Conservation (phyloP, 2,797 vertebrate genomes). For the Nasua narica region DNA sequence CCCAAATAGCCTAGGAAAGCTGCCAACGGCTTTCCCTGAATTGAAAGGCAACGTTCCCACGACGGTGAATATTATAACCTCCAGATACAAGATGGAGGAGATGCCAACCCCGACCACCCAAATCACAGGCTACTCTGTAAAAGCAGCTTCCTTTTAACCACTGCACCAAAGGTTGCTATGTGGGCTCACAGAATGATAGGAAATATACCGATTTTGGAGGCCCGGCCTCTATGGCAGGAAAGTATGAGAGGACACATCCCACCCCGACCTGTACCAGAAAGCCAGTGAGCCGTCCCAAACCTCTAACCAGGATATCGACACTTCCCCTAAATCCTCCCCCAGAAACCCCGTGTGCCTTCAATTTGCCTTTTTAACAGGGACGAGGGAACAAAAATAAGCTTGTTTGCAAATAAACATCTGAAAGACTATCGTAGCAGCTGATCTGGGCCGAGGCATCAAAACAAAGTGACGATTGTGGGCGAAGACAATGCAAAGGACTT, state of each 20-base stretch:
- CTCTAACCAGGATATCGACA: neutral
- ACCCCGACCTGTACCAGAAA: neutral
- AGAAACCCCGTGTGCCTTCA: conserved; percentile 30
- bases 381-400: conserved; percentile 58
- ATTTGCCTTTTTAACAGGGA: conserved; percentile 47
- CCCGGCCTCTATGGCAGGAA: neutral
- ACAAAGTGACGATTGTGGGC: conserved; percentile 83
- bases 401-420: conserved; percentile 75
- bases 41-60: neutral
- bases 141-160: neutral
- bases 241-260: neutral
- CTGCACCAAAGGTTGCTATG: neutral
- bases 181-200: neutral
- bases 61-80: neutral
- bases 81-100: neutral
- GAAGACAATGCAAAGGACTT: conserved; percentile 67
- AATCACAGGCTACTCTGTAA: neutral
- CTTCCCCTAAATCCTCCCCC: neutral
- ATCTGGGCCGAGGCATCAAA: conserved; percentile 72
- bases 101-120: neutral
- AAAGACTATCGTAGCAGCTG: conserved; percentile 80
- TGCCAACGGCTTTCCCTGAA: conserved; percentile 7
- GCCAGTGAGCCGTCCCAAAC: neutral
- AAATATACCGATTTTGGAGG: neutral
- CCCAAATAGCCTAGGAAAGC: neutral